phyloP scores from a whole-genome alignment of 2,888 invertebrate species.

The Sesia apiformis region DNA sequence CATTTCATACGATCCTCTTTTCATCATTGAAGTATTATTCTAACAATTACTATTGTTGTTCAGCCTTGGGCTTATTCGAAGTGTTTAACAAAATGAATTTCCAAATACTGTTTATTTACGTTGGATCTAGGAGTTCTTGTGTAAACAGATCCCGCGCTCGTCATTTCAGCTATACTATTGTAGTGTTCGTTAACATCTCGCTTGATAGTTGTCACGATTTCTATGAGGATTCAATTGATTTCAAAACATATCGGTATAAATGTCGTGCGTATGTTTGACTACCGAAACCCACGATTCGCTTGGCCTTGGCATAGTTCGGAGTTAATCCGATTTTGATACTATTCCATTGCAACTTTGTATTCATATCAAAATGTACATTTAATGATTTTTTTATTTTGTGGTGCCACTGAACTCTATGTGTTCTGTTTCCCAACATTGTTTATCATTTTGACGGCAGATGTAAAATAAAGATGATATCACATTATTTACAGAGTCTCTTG shows the following conservation, averaged over 20 bases:
- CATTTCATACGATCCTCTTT: slow-evolving; percentile 16
- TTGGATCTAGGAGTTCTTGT: slow-evolving; percentile 35
- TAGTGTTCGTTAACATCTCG: slow-evolving; percentile 39
- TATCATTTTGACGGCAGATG: slow-evolving; percentile 29
- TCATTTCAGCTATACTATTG: slow-evolving; percentile 36
- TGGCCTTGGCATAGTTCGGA: slow-evolving; percentile 21
- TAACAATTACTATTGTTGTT: slow-evolving; percentile 50
- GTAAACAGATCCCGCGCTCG: slow-evolving; percentile 32
- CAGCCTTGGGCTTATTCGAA: slow-evolving; percentile 48
- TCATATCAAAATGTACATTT: too few relatives aligned
- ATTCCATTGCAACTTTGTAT: not conserved
- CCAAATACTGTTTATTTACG: slow-evolving; percentile 43
- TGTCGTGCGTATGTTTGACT: slow-evolving; percentile 22
- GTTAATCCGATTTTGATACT: not conserved
- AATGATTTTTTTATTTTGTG: too few relatives aligned
- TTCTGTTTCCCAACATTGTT: slow-evolving; percentile 6
- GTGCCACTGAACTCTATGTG: too few relatives aligned
- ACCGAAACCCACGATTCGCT: slow-evolving; percentile 24
- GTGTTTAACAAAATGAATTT: slow-evolving; percentile 25
- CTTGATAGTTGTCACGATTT: slow-evolving; percentile 41
- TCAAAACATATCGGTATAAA: slow-evolving; percentile 21
- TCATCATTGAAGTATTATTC: slow-evolving; percentile 40
- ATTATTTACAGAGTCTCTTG: slow-evolving; percentile 21
- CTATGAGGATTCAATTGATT: slow-evolving; percentile 34
- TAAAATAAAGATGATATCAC: slow-evolving; percentile 26